A percentile compares a stretch with the other conserved stretches of the same genome.
These are phyloP conservation scores for Holothuria glaberrima DNA, from an alignment of 35 echinoderm and acorn worm species.

Conservation along the genomic window DNA sequence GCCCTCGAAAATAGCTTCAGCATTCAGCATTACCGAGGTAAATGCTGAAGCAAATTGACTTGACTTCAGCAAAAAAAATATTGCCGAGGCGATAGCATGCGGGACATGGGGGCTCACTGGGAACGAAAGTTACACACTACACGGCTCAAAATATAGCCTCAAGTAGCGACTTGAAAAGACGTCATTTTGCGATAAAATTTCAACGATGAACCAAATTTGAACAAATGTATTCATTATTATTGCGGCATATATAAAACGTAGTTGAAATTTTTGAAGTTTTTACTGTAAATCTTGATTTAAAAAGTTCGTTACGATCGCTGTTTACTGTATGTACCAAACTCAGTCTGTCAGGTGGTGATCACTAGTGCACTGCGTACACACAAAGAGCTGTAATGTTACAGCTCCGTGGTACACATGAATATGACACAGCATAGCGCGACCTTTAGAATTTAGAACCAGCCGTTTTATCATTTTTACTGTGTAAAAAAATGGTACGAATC, in stretches of 20 bases:
- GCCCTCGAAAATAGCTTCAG: too few relatives aligned
- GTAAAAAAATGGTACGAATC: conserved; percentile 12
- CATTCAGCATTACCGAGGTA: not conserved
- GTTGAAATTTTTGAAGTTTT: conserved; percentile 18
- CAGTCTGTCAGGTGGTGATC: not conserved
- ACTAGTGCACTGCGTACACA: not conserved
- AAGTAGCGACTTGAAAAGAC: conserved; percentile 4
- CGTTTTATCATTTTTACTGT: conserved; percentile 14
- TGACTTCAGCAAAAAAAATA: conserved; percentile 3
- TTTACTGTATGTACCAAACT: not conserved
- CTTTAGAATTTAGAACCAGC: conserved; percentile 22
- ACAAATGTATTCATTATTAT: conserved; percentile 13
- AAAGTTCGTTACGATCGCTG: conserved; percentile 22
- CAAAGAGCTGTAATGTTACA: too few relatives aligned
- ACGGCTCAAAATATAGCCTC: conserved; percentile 35
- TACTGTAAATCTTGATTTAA: not conserved
- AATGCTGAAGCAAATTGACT: not conserved
- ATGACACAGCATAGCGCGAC: conserved; percentile 13
- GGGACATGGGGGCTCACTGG: not conserved
- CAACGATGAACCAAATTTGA: not conserved
- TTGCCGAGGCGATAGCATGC: not conserved
- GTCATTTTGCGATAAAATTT: conserved; percentile 34
- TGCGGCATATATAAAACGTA: conserved; percentile 5
- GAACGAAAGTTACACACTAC: conserved; percentile 25
- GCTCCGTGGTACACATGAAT: not conserved